Conservation (phyloP, 2,888 invertebrate species). For the Agrochola macilenta region DNA sequence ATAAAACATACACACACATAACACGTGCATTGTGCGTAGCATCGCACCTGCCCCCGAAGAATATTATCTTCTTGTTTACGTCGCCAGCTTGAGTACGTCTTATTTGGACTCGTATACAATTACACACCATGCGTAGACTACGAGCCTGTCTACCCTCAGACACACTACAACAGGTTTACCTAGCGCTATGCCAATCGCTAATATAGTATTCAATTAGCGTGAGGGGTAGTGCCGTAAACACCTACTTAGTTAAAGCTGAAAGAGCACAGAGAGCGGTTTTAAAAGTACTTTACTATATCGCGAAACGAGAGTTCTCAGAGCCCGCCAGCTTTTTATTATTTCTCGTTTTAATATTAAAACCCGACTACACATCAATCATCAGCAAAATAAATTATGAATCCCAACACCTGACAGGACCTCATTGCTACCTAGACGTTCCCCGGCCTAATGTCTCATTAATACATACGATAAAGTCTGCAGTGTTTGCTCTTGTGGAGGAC, state of each 20-base stretch:
- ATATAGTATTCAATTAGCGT: neutral
- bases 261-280: neutral
- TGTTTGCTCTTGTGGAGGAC: too few species aligned
- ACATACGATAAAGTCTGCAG: too few species aligned
- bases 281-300: neutral
- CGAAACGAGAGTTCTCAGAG: neutral
- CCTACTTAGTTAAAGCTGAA: neutral
- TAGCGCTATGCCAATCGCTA: neutral
- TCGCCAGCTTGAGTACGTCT: neutral
- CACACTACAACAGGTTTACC: neutral
- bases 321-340: neutral
- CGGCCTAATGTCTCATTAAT: too few species aligned
- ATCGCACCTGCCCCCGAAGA: neutral
- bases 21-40: neutral
- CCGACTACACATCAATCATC: neutral
- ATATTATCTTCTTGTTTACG: neutral
- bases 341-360: neutral
- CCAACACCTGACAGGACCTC: neutral
- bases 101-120: neutral
- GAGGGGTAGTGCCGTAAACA: neutral
- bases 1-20: neutral
- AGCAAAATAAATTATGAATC: neutral
- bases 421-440: neutral
- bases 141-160: neutral
- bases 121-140: too few species aligned